phyloP scores from a whole-genome alignment of 2,888 invertebrate genomes.

The Lasioglossum figueresi region DNA sequence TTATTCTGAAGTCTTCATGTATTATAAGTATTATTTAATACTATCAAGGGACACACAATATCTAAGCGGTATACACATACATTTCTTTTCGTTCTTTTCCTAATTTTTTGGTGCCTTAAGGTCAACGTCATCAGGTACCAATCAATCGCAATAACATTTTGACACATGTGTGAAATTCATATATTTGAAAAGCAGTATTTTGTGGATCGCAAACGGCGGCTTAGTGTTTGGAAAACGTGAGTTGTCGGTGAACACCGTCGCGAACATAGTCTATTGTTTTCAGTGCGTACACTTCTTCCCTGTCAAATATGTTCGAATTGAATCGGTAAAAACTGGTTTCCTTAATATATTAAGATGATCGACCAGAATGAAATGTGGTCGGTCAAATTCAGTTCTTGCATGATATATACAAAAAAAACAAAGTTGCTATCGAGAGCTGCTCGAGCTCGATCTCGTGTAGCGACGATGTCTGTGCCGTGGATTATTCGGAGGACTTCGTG shows the following conservation, averaged over 20 bases:
- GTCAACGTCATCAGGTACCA: conserved; percentile 57
- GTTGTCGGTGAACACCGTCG: conserved; percentile 30
- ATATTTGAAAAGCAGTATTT: conserved; percentile 68
- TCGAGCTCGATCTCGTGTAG: conserved; percentile 90
- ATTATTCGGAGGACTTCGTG: conserved; percentile 85
- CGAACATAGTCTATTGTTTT: conserved; percentile 32
- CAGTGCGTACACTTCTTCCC: conserved; percentile 54
- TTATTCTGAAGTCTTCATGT: conserved; percentile 56
- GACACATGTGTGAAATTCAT: conserved; percentile 64
- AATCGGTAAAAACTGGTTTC: conserved; percentile 54
- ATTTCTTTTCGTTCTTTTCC: background rate
- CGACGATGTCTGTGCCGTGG: conserved; percentile 87
- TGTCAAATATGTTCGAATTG: conserved; percentile 44
- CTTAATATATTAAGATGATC: conserved; percentile 55
- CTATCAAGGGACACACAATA: conserved; percentile 43
- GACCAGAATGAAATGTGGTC: conserved; percentile 27
- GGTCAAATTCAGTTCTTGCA: conserved; percentile 54
- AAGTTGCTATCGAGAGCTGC: conserved; percentile 87
- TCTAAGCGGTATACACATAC: conserved; percentile 20
- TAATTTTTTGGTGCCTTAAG: background rate
- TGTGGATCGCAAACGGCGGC: conserved; percentile 48
- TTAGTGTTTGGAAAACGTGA: conserved; percentile 20
- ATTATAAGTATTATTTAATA: conserved; percentile 32
- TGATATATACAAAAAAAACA: conserved; percentile 61
- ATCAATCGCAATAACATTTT: conserved; percentile 51